Base-by-base conservation (phyloP, 2,797 vertebrate species). In the Eutrigla gurnardus region DNA sequence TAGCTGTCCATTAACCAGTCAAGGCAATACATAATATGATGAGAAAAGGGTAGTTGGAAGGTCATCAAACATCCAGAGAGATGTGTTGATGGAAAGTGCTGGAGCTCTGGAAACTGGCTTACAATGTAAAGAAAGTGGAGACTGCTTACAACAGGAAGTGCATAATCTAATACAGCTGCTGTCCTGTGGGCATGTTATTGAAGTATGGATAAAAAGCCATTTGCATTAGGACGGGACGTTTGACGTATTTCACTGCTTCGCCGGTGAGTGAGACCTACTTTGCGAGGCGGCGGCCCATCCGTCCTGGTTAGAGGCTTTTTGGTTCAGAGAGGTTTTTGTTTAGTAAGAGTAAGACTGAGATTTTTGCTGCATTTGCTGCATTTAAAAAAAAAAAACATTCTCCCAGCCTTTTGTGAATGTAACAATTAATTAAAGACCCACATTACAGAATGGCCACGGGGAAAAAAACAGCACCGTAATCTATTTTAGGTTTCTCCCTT, bases 1-100 rank as follows among this genome's bases (percentile, higher is more conserved):
- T 92, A 90, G 88, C 90, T 90, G 88, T 93, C 89, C 91, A 92
- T 94, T 95, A 94, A 92, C 91, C 67, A 91, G 86, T 90, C 88
- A 83, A 89, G 91, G 88, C 80, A 91, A 93, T 90, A 86, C 89
- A 89, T 92, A 89, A 87, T 85, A 84, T 78, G 80, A 87, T 81
- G 78, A 83, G 79, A 83, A 90, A 91, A 86, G 80, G 84, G 85
- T 86, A 89, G 85, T 89, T 76, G 84, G 92, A 92, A 93, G 93
- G 93, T 92, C 89, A 91, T 88, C 86, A 87, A 82, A 86, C 80
- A 87, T 77, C 80, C 60, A 83, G 83, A 89, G 84, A 77, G 81
- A 87, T 83, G 77, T 86, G 69, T 61, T 82, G 69, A 67, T 80
- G 68, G 70, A 70, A 85, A 74, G 71, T 50, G 8, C 11, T 6